These are phyloP conservation scores for Harpagifer antarcticus DNA, from an alignment of 2,797 vertebrate genomes.

Conservation along the genomic window DNA sequence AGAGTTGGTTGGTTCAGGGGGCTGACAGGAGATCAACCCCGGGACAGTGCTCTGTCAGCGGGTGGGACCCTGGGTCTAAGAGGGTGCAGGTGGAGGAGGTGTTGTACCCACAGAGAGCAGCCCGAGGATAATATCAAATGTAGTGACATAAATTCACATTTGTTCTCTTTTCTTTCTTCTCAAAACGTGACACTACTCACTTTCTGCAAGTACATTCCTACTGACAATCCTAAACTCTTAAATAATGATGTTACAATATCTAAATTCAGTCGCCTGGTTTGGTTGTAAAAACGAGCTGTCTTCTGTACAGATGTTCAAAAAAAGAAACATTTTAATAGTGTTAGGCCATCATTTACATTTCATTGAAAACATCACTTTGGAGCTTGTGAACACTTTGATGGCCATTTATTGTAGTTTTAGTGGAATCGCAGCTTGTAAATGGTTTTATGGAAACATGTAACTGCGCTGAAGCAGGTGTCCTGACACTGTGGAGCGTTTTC, in stretches of 20 bases:
- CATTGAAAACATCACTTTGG: slow-evolving; percentile 34
- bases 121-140: slow-evolving; percentile 33
- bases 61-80: slow-evolving; percentile 20
- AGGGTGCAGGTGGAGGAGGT: slow-evolving; percentile 34
- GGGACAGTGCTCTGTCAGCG: slow-evolving; percentile 43
- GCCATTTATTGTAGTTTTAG: slow-evolving; percentile 32
- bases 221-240: neutral
- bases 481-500: slow-evolving; percentile 6
- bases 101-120: slow-evolving; percentile 23
- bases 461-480: slow-evolving; percentile 13
- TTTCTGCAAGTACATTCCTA: neutral
- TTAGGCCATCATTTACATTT: slow-evolving; percentile 19
- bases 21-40: slow-evolving; percentile 53
- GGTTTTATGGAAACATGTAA: slow-evolving; percentile 13
- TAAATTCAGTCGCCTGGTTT: neutral
- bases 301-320: slow-evolving; percentile 8
- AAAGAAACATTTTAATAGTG: slow-evolving; percentile 22
- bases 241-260: neutral
- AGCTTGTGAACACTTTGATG: slow-evolving; percentile 11
- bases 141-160: slow-evolving; percentile 3
- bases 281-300: too few relatives aligned
- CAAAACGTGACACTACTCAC: neutral
- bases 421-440: slow-evolving; percentile 2
- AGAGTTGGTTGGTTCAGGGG: slow-evolving; percentile 27
- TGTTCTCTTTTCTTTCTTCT: neutral